Base-by-base conservation (phyloP, 2,888 invertebrate species). In the Adela reaumurella region DNA sequence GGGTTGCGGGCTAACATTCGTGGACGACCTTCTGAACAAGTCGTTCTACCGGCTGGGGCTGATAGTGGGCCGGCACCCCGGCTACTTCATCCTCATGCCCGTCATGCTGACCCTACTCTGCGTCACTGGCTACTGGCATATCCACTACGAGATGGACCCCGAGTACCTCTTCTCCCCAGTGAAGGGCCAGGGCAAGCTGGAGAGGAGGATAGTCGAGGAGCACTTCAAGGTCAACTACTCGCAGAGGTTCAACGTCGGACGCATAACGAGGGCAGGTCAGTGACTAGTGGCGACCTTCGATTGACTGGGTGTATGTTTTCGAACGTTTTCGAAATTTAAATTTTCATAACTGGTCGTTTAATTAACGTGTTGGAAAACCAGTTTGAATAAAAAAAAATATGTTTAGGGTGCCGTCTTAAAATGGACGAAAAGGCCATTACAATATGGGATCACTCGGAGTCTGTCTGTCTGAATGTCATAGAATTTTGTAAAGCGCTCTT, bases 141-240 rank as follows among this genome's bases (percentile, higher is more conserved):
- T 94, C 51, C 80, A 88, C 65, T 94, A 93, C 73, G 92, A 94
- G 76, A 94, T 94, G 74, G 94, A 94, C 69, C 94, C 94, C 1
- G 94, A 94, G 67, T 95, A 94, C 71, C 81, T 95, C 17, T 95
- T 94, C 77, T 92, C 93, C 35, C 95, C 95, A 0, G 82, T 92
- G 55, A 88, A 90, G 59, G 94, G 94, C 0, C 89, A 89, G 57
- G 93, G 92, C 14, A 92, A 92, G 70, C 67, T 81, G 45, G 94
- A 94, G 64, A 81, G 94, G 56, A 83, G 86, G 19, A 84, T 92
- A 47, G 91, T 93, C 14, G 94, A 94, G 63, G 83, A 85, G 56
- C 83, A 85, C 61, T 95, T 95, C 70, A 92, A 91, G 78, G 90
- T 92, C 51, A 94, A 94, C 68, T 94, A 94, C 65, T 88, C 90